A percentile compares a stretch with the other conserved stretches of the same genome.
phyloP scores from a whole-genome alignment of 2,797 vertebrate genomes.

The Danio tinwini region DNA sequence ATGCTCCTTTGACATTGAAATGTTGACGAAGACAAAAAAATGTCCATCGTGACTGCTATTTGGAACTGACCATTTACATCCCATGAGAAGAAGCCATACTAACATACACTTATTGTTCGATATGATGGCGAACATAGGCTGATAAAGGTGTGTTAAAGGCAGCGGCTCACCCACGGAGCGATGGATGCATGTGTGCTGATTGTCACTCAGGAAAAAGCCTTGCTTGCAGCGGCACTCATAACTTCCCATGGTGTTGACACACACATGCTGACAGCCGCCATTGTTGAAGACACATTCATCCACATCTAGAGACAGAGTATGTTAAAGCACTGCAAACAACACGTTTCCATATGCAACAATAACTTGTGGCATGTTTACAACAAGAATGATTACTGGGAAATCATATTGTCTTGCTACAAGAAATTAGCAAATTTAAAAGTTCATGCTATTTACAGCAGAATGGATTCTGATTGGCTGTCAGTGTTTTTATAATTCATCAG shows the following conservation, averaged over 20 bases:
- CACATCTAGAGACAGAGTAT: slow-evolving; percentile 79
- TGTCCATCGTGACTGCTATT: background rate
- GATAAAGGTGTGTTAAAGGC: slow-evolving; percentile 20
- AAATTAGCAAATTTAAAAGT: too few species aligned
- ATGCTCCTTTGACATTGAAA: background rate
- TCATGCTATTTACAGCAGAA: too few species aligned
- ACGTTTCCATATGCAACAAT: slow-evolving; percentile 1
- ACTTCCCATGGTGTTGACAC: slow-evolving; percentile 94
- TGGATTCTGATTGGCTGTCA: too few species aligned
- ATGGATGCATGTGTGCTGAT: slow-evolving; percentile 98
- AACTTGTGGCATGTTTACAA: background rate
- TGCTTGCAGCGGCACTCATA: slow-evolving; percentile 94
- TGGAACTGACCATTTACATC: background rate
- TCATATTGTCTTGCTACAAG: too few species aligned
- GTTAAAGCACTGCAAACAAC: slow-evolving; percentile 7
- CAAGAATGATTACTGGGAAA: too few species aligned
- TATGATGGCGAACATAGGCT: background rate
- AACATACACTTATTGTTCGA: background rate
- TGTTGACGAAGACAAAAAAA: background rate
- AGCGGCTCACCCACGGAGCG: slow-evolving; percentile 90
- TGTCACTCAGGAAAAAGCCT: slow-evolving; percentile 97
- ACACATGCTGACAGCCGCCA: slow-evolving; percentile 94
- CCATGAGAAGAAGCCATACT: background rate
- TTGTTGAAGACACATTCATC: slow-evolving; percentile 96
- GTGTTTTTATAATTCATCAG: too few species aligned